These are phyloP conservation scores for Lepidocyrtoides sp. DNA, from an alignment of 2,888 invertebrate species.

Conservation along the genomic window DNA sequence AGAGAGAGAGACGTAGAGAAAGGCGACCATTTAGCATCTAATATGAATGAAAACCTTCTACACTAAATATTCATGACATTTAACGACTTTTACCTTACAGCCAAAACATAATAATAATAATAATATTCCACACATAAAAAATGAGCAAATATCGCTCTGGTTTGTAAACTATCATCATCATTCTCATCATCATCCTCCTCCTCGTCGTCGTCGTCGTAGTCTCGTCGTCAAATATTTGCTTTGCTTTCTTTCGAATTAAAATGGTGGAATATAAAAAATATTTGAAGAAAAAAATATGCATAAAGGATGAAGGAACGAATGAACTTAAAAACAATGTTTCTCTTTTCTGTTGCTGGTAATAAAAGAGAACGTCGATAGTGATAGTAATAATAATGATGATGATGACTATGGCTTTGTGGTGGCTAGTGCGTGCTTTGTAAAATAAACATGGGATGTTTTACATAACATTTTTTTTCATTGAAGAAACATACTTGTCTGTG, in stretches of 20 bases:
- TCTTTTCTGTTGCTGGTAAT: constrained; percentile 26
- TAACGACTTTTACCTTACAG: constrained; percentile 64
- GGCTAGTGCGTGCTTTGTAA: constrained; percentile 12
- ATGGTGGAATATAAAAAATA: not conserved
- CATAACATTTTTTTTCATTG: constrained; percentile 1
- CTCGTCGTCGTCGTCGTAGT: not conserved
- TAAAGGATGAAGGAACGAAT: not conserved
- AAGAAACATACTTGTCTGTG: not conserved
- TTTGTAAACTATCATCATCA: too few species aligned
- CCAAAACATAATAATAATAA: constrained; percentile 34
- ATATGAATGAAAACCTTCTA: constrained; percentile 32
- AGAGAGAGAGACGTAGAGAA: constrained; percentile 12
- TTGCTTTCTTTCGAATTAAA: constrained; percentile 46
- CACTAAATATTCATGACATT: constrained; percentile 52
- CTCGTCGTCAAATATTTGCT: constrained; percentile 62
- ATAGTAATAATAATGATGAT: constrained; percentile 14
- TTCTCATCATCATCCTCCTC: not conserved
- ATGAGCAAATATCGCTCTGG: not conserved
- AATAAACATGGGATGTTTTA: constrained; percentile 33
- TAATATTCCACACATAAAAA: not conserved
- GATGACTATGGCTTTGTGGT: constrained; percentile 1
- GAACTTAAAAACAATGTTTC: not conserved
- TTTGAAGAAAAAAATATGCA: not conserved
- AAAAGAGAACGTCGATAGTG: not conserved
- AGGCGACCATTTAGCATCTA: constrained; percentile 46